Evolutionary conservation across 2,888 invertebrate genomes (phyloP).

Genomic region (Ichneumon xanthorius): DNA sequence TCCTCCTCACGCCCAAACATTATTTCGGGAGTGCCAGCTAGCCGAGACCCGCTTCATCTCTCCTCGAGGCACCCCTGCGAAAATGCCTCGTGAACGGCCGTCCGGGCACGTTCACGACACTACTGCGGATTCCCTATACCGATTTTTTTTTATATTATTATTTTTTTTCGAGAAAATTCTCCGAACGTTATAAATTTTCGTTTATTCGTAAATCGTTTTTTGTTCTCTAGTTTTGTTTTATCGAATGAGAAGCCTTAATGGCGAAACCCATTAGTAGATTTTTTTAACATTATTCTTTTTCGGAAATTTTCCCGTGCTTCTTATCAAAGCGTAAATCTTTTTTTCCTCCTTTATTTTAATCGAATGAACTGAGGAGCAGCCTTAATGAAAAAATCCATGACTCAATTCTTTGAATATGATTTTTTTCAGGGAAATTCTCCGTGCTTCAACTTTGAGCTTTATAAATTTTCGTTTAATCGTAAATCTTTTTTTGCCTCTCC

Average conservation of each 20-base stretch:
- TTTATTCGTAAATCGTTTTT: not conserved
- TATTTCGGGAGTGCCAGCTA: slow-evolving; percentile 81
- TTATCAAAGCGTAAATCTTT: no score
- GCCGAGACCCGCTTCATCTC: slow-evolving; percentile 61
- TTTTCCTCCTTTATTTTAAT: no score
- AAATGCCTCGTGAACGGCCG: slow-evolving; percentile 36
- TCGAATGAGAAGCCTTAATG: not conserved
- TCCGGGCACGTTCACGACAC: slow-evolving; percentile 17
- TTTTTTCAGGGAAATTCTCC: not conserved
- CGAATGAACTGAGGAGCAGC: no score
- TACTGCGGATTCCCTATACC: slow-evolving; percentile 7
- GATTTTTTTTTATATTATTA: not conserved
- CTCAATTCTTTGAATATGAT: no score
- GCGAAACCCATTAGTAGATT: not conserved
- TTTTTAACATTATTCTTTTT: not conserved
- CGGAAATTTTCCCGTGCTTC: no score
- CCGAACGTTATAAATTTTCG: not conserved
- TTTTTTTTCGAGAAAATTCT: not conserved
- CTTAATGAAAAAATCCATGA: no score
- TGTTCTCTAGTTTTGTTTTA: not conserved
- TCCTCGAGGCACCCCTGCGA: slow-evolving; percentile 29
- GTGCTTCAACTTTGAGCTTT: not conserved
- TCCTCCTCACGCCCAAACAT: slow-evolving; percentile 73
- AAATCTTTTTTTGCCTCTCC: not conserved
- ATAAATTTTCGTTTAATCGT: not conserved